Percentiles rank a stretch among this genome's conserved stretches.
These are phyloP conservation scores for Oikopleura dioica DNA, from an alignment of 23 tunicate genomes.

Conservation along the genomic window DNA sequence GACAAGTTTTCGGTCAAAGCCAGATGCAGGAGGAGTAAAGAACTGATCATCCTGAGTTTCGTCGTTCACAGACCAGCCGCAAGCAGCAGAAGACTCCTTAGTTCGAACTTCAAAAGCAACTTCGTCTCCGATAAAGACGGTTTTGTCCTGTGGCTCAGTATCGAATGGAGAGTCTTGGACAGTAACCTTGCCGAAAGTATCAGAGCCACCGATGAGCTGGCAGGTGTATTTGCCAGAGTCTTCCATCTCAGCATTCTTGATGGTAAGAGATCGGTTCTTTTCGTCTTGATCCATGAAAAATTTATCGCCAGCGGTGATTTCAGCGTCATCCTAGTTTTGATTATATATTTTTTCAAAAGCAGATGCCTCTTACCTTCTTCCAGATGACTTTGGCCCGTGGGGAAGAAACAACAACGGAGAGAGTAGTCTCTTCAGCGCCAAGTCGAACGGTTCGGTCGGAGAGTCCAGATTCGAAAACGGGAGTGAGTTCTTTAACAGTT, in stretches of 20 bases:
- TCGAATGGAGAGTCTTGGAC: constrained; percentile 21
- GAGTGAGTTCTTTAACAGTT: constrained; percentile 15
- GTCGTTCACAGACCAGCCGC: neutral
- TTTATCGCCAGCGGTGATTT: constrained; percentile 16
- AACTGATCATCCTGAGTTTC: neutral
- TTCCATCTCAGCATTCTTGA: constrained; percentile 36
- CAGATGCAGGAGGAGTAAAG: neutral
- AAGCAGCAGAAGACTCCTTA: neutral
- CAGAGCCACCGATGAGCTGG: neutral
- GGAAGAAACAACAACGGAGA: neutral
- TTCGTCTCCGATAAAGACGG: constrained; percentile 34
- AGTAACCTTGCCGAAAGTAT: neutral
- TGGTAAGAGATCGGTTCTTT: constrained; percentile 26
- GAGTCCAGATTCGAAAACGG: neutral
- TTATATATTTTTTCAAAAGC: neutral
- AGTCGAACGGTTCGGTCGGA: neutral
- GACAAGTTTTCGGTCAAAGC: neutral
- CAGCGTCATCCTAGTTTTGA: neutral
- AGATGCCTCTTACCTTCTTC: neutral
- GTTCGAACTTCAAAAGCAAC: constrained; percentile 16
- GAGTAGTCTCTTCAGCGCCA: neutral
- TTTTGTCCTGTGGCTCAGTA: constrained; percentile 24
- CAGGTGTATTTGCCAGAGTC: constrained; percentile 11
- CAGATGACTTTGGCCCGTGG: neutral
- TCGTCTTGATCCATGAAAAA: constrained; percentile 27